phyloP scores from a whole-genome alignment of 1,140 invertebrate genomes.

The Drosophila santomea region DNA sequence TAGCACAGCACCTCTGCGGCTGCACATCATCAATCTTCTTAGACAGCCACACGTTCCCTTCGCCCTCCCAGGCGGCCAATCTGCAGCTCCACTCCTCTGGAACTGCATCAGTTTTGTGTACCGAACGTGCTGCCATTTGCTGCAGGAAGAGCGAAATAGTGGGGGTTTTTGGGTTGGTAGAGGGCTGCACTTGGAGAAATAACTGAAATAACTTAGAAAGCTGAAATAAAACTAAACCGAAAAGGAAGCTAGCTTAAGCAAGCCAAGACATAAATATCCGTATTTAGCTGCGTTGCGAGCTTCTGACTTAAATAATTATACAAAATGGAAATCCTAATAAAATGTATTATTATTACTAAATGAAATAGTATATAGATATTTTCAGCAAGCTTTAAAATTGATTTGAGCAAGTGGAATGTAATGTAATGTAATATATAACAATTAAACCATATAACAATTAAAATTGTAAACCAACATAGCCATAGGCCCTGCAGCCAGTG shows the following conservation, averaged over 20 bases:
- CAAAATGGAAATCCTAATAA: too few species aligned
- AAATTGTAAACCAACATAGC: too few species aligned
- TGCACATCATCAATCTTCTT: conserved; percentile 82
- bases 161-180: neutral
- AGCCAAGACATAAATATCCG: too few species aligned
- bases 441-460: too few species aligned
- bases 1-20: conserved; percentile 57
- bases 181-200: neutral
- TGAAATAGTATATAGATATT: too few species aligned
- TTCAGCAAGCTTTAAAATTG: too few species aligned
- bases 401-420: too few species aligned
- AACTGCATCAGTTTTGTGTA: conserved; percentile 75
- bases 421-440: too few species aligned
- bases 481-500: too few species aligned
- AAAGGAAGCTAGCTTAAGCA: neutral
- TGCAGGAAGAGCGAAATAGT: conserved; percentile 18
- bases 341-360: too few species aligned
- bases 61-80: conserved; percentile 10
- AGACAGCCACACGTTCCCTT: conserved; percentile 58
- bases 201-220: neutral
- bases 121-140: conserved; percentile 74
- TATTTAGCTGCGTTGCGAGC: too few species aligned
- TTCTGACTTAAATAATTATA: too few species aligned
- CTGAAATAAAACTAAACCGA: neutral
- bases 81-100: conserved; percentile 20